These are phyloP conservation scores for Neoarius graeffei DNA, from an alignment of 2,113 vertebrate species.

Conservation along the genomic window DNA sequence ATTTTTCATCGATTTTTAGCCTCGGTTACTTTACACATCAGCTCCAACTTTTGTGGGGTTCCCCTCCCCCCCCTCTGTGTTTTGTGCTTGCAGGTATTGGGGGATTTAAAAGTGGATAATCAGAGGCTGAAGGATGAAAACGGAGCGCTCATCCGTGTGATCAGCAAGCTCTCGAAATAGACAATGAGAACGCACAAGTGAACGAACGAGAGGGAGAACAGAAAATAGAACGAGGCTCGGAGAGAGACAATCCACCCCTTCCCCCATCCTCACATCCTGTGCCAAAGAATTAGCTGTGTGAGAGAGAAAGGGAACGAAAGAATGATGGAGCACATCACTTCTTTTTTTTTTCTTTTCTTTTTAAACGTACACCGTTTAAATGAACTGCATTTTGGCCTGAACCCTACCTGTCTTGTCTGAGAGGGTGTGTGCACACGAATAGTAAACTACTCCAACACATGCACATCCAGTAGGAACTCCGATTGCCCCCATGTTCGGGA, in stretches of 20 bases:
- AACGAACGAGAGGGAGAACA: conserved; percentile 42
- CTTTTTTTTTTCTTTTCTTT: conserved; percentile 12
- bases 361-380: conserved; percentile 28
- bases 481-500: conserved; percentile 13
- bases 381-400: conserved; percentile 33
- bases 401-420: conserved; percentile 14
- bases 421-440: neutral
- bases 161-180: conserved; percentile 99
- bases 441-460: conserved; percentile 44
- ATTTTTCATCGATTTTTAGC: neutral
- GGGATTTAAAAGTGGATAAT: conserved; percentile 94
- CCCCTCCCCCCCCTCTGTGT: neutral
- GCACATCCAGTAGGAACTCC: neutral
- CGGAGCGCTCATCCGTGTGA: conserved; percentile 95
- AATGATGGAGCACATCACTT: conserved; percentile 54
- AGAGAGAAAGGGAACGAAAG: conserved; percentile 7
- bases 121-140: conserved; percentile 98
- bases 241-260: conserved; percentile 45
- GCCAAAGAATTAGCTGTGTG: conserved; percentile 69
- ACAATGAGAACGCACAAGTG: conserved; percentile 24
- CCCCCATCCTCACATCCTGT: conserved; percentile 67
- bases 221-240: conserved; percentile 28
- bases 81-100: conserved; percentile 79
- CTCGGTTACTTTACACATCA: neutral
- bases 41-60: neutral